A percentile compares a stretch with the other conserved stretches of the same genome.
Evolutionary conservation across 2,797 vertebrate species (phyloP).

Genomic region (Pseudocheirus occidentalis): DNA sequence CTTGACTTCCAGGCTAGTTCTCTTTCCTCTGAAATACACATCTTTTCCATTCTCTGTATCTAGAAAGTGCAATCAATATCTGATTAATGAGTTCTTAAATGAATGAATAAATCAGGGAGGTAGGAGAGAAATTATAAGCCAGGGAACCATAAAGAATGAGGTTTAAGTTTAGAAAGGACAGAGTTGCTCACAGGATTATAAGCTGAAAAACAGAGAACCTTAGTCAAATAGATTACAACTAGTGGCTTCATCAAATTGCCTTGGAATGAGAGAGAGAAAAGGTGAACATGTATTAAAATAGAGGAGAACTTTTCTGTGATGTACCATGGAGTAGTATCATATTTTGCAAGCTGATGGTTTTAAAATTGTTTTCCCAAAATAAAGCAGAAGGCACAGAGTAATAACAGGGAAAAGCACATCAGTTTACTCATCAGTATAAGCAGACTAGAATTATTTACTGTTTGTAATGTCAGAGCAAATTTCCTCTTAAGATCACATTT

Average conservation of each 20-base stretch:
- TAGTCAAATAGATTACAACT: neutral
- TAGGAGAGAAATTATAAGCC: neutral
- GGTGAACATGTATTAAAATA: neutral
- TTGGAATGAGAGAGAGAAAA: neutral
- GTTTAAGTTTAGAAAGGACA: neutral
- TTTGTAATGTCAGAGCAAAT: constrained; percentile 51
- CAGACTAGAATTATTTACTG: constrained; percentile 51
- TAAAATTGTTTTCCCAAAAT: constrained; percentile 30
- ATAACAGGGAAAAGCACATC: constrained; percentile 39
- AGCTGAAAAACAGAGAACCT: neutral
- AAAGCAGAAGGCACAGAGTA: constrained; percentile 27
- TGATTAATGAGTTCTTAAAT: neutral
- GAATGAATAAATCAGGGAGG: neutral
- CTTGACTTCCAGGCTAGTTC: neutral
- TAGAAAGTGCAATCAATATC: neutral
- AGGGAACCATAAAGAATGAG: neutral
- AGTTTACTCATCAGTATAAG: constrained; percentile 54
- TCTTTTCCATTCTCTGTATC: neutral
- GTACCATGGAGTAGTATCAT: neutral
- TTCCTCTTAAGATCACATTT: constrained; percentile 56
- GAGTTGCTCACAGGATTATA: neutral
- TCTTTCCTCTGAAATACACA: neutral
- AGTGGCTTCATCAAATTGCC: neutral
- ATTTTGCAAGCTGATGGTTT: constrained; percentile 36
- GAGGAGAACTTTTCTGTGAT: neutral